Evolutionary conservation across 2,113 vertebrate species (phyloP).

Genomic region (Lagopus leucura): DNA sequence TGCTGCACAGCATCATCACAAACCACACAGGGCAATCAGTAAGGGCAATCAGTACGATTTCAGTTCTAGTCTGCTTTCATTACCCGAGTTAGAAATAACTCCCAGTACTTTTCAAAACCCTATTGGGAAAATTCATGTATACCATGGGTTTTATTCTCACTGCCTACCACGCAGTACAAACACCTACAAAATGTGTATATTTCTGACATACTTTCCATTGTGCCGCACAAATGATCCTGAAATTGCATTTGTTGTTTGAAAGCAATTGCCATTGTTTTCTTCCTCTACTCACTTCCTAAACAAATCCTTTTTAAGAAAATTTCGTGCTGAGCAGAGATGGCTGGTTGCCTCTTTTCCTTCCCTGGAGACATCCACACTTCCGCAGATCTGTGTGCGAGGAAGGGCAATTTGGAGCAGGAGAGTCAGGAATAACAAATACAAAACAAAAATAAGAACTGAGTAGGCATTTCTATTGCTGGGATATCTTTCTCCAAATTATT

Average conservation of each 20-base stretch:
- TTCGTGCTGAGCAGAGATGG: background rate
- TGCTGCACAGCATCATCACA: rapidly evolving
- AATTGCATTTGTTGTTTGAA: background rate
- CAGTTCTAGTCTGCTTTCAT: background rate
- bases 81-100: background rate
- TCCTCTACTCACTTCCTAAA: background rate
- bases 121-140: background rate
- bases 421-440: background rate
- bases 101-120: background rate
- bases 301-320: background rate
- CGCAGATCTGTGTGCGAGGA: background rate
- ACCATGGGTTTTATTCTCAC: background rate
- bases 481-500: background rate
- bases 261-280: background rate
- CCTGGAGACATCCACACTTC: background rate
- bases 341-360: background rate
- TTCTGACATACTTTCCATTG: background rate
- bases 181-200: rapidly evolving
- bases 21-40: background rate
- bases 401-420: background rate
- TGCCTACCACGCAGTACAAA: background rate
- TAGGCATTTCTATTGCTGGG: background rate
- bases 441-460: background rate
- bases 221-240: background rate
- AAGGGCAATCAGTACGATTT: background rate